phyloP scores from a whole-genome alignment of 2,113 vertebrate species.

The Hemichromis elongatus region DNA sequence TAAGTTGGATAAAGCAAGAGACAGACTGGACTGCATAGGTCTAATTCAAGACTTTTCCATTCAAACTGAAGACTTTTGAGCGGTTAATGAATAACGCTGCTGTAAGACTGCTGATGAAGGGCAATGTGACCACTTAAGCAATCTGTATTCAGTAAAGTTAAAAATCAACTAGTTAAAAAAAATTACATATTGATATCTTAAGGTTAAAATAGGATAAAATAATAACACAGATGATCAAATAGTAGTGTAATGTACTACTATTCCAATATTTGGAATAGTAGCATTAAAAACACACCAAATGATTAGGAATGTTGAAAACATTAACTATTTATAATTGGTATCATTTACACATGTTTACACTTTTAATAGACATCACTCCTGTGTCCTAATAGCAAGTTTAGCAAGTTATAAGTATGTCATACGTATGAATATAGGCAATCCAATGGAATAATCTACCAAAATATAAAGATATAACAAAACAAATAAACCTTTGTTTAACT shows the following conservation, averaged over 20 bases:
- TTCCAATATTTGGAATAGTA: not conserved
- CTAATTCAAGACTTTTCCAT: not conserved
- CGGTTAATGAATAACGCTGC: constrained; percentile 42
- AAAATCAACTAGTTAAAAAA: not conserved
- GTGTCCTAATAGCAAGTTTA: not conserved
- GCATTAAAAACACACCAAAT: not conserved
- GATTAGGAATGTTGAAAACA: not conserved
- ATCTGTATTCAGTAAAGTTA: not conserved
- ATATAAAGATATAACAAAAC: not conserved
- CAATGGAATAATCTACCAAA: not conserved
- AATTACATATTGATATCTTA: not conserved
- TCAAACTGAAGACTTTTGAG: constrained; percentile 13
- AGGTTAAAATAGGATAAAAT: not conserved
- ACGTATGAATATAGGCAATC: not conserved
- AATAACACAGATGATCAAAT: not conserved
- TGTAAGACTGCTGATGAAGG: not conserved
- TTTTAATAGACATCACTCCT: not conserved
- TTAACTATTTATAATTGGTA: not conserved
- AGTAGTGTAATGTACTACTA: not conserved
- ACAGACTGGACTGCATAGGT: not conserved
- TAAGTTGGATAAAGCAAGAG: not conserved
- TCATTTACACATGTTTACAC: not conserved
- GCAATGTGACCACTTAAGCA: not conserved
- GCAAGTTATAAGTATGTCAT: not conserved
- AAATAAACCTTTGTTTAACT: not conserved